These are phyloP conservation scores for Neostethus bicornis DNA, from an alignment of 2,797 vertebrate species.

Conservation along the genomic window DNA sequence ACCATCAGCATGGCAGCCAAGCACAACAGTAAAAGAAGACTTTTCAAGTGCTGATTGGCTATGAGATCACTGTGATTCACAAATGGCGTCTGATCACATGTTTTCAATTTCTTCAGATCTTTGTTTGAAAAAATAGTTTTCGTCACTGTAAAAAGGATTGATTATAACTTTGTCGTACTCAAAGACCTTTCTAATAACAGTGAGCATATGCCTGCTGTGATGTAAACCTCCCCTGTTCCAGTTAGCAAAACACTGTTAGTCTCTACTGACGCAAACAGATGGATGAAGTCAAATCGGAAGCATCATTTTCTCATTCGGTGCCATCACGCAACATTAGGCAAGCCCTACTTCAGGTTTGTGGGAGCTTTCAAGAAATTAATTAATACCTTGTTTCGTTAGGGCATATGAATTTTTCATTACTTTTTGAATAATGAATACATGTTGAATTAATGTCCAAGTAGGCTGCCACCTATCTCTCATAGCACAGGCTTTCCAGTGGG, in stretches of 20 bases:
- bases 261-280: conserved; percentile 53
- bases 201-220: conserved; percentile 43
- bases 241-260: conserved; percentile 53
- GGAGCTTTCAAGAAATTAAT: conserved; percentile 77
- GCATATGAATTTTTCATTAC: conserved; percentile 80
- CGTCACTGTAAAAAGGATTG: conserved; percentile 39
- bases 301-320: conserved; percentile 62
- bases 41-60: too few species aligned
- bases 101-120: too few species aligned
- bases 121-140: conserved; percentile 28
- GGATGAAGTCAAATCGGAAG: conserved; percentile 55
- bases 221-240: conserved; percentile 46
- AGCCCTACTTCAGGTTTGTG: conserved; percentile 67
- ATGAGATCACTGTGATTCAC: too few species aligned
- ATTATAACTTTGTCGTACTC: conserved; percentile 34
- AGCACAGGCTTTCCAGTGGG: conserved; percentile 64
- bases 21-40: too few species aligned
- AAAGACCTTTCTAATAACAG: conserved; percentile 25
- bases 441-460: conserved; percentile 79
- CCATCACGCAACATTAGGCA: conserved; percentile 73
- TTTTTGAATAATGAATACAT: conserved; percentile 80
- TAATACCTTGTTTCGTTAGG: conserved; percentile 79
- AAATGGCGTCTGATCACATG: too few species aligned
- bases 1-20: too few species aligned
- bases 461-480: conserved; percentile 76